Conservation (phyloP, 1,140 invertebrate genomes). For the Megalopta genalis region DNA sequence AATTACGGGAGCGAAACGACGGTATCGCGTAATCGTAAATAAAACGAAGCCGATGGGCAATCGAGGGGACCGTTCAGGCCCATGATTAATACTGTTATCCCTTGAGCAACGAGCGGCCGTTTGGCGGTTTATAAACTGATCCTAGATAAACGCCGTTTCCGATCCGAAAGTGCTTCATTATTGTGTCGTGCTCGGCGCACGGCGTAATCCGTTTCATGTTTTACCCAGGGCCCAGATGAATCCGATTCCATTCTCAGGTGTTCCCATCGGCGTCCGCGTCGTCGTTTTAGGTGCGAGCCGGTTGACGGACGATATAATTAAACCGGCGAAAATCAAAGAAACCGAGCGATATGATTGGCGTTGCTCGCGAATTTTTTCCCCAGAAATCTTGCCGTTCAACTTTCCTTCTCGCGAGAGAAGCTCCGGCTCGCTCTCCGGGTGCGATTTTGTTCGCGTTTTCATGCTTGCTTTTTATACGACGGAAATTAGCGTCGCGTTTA, state of each 20-base stretch:
- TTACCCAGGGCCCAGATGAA: neutral
- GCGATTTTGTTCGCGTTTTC: no score
- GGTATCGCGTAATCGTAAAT: conserved; percentile 42
- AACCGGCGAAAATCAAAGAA: neutral
- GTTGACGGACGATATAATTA: conserved; percentile 5
- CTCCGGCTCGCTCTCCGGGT: no score
- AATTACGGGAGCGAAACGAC: conserved; percentile 26
- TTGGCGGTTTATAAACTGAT: conserved; percentile 44
- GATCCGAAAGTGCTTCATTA: conserved; percentile 22
- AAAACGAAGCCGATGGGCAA: conserved; percentile 26
- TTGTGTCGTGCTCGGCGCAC: neutral
- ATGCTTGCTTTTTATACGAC: neutral
- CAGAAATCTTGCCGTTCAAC: neutral
- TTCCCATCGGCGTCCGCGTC: neutral
- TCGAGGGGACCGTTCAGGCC: conserved; percentile 21
- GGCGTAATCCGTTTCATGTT: neutral
- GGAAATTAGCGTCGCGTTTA: neutral
- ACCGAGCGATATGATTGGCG: neutral
- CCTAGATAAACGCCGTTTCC: conserved; percentile 20
- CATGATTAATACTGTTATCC: conserved; percentile 25
- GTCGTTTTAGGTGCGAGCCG: neutral
- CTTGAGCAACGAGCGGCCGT: conserved; percentile 1
- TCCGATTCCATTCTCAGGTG: conserved; percentile 5
- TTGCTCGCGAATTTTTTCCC: neutral
- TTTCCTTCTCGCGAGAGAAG: neutral